phyloP scores from a whole-genome alignment of 2,113 vertebrate species.

The Rhinichthys klamathensis region DNA sequence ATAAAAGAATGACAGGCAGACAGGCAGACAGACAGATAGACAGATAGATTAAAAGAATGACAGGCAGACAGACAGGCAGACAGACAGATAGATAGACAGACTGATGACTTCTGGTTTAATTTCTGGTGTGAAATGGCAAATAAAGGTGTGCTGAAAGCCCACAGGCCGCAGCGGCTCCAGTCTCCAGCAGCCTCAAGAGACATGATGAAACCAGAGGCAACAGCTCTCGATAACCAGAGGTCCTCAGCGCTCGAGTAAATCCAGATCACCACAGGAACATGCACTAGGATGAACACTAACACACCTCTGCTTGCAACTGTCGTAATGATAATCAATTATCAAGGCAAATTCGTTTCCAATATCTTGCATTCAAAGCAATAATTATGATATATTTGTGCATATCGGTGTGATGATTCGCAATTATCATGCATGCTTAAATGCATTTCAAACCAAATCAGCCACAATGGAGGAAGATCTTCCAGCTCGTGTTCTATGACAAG shows the following conservation, averaged over 20 bases:
- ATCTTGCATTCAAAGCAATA: neutral
- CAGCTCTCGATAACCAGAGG: neutral
- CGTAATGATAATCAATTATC: neutral
- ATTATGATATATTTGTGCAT: neutral
- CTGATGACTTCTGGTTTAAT: neutral
- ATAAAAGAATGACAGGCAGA: neutral
- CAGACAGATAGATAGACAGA: neutral
- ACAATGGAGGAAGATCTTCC: neutral
- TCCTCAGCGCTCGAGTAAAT: neutral
- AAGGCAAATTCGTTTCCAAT: neutral
- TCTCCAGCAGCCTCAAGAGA: slow-evolving; percentile 11
- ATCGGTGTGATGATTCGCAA: neutral
- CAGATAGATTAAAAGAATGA: no score
- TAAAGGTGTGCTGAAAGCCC: neutral
- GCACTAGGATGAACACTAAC: neutral
- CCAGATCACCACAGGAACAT: neutral
- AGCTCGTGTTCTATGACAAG: neutral
- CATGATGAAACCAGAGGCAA: slow-evolving; percentile 57
- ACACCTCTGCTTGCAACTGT: neutral
- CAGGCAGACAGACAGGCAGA: no score
- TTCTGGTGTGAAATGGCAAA: neutral
- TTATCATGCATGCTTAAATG: slow-evolving; percentile 7
- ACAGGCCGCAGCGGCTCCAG: no score
- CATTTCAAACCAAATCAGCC: neutral
- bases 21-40: neutral